A percentile compares a stretch with the other conserved stretches of the same genome.
Evolutionary conservation across 2,113 vertebrate genomes (phyloP).

Genomic region (Microcebus lehilahytsara): DNA sequence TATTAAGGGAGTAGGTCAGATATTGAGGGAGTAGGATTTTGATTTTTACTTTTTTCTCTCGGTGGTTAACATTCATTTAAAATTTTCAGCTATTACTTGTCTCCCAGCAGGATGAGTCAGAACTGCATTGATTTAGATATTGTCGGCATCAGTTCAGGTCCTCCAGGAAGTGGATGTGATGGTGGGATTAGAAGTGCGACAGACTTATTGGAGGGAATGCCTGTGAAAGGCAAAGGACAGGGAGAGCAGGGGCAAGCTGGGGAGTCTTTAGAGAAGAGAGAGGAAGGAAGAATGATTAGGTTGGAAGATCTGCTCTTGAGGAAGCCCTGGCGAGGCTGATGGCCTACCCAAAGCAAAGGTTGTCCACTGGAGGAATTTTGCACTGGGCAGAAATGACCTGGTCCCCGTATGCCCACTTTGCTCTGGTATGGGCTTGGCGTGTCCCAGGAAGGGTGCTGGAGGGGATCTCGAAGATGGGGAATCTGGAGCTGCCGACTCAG

Average conservation of each 20-base stretch:
- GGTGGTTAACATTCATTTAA: not conserved
- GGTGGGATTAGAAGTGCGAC: not conserved
- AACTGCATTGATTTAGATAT: not conserved
- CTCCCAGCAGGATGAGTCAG: not conserved
- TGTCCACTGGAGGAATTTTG: not conserved
- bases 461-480: not conserved
- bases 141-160: not conserved
- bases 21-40: not conserved
- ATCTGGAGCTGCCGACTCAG: not conserved
- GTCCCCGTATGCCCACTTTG: fast-evolving
- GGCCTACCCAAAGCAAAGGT: not conserved
- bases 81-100: not conserved
- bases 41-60: not conserved
- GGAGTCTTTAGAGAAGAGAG: not conserved
- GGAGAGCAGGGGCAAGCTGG: not conserved
- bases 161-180: not conserved
- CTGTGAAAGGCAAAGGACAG: not conserved
- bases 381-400: too few relatives aligned
- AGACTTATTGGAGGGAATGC: not conserved
- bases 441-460: too few relatives aligned
- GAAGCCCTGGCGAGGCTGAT: not conserved
- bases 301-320: not conserved
- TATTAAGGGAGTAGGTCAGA: not conserved
- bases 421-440: too few relatives aligned
- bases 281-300: not conserved